These are phyloP conservation scores for Acropternis orthonyx DNA, from an alignment of 2,797 vertebrate genomes.

Conservation along the genomic window DNA sequence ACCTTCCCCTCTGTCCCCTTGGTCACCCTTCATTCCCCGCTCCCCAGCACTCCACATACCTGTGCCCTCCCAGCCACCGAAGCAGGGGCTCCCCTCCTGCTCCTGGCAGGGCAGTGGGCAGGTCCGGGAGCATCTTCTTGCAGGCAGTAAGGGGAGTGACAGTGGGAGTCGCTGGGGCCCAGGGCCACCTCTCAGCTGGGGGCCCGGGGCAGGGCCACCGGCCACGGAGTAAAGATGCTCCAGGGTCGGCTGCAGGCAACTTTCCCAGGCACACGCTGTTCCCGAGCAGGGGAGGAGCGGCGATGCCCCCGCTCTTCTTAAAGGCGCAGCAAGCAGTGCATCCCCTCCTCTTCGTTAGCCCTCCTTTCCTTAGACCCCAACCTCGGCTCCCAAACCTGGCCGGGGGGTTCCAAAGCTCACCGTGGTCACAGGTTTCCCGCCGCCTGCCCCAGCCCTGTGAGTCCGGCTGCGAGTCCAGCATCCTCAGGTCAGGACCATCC, in stretches of 20 bases:
- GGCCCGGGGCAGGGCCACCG: background rate
- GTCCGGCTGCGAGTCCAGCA: background rate
- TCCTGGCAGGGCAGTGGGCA: background rate
- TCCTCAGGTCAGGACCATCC: background rate
- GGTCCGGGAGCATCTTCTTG: conserved; percentile 4
- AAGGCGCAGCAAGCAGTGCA: conserved; percentile 28
- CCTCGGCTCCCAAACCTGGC: background rate
- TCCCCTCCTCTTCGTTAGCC: background rate
- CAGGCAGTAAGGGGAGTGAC: fast-evolving
- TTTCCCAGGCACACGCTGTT: conserved; percentile 54
- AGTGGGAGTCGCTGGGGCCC: background rate
- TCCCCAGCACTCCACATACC: background rate
- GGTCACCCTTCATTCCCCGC: fast-evolving
- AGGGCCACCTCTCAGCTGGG: background rate
- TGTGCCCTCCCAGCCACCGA: background rate
- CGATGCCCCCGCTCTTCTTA: conserved; percentile 42
- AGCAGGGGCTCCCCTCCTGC: background rate
- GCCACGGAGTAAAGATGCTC: background rate
- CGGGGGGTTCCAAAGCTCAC: background rate
- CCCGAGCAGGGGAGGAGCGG: conserved; percentile 14
- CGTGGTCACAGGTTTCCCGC: background rate
- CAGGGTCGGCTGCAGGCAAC: conserved; percentile 5
- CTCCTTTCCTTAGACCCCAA: background rate
- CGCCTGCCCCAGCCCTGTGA: background rate
- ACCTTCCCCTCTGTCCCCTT: background rate